Conservation (phyloP, 2,113 vertebrate genomes). For the Odontophorus gujanensis region DNA sequence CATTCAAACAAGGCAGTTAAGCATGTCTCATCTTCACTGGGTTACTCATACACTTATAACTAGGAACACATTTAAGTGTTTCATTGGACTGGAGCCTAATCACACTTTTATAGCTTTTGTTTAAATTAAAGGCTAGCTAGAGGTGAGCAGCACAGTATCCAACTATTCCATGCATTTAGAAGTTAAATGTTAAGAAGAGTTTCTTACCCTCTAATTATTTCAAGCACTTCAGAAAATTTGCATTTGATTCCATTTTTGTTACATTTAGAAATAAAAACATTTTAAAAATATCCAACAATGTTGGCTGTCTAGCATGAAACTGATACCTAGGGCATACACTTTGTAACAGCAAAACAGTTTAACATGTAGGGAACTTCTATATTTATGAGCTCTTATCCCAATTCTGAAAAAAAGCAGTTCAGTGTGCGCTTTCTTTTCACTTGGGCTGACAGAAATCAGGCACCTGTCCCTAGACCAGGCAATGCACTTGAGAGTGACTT, state of each 20-base stretch:
- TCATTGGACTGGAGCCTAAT: slow-evolving; percentile 49
- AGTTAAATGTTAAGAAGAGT: slow-evolving; percentile 43
- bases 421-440: not conserved
- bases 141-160: slow-evolving; percentile 24
- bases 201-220: slow-evolving; percentile 31
- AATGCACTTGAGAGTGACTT: accelerated
- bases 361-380: not conserved
- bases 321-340: not conserved
- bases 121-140: slow-evolving; percentile 65
- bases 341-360: not conserved
- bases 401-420: not conserved
- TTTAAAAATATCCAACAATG: not conserved
- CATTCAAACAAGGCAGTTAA: not conserved
- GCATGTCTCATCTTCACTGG: not conserved
- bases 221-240: not conserved
- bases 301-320: not conserved
- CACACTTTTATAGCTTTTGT: slow-evolving; percentile 46
- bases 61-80: slow-evolving; percentile 47
- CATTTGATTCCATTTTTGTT: not conserved
- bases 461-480: not conserved
- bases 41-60: slow-evolving; percentile 27
- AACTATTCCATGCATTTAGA: not conserved
- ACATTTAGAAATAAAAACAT: not conserved
- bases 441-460: not conserved
- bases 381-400: not conserved